Base-by-base conservation (phyloP, 2,888 invertebrate species). In the Melikaiella ostensackeni region DNA sequence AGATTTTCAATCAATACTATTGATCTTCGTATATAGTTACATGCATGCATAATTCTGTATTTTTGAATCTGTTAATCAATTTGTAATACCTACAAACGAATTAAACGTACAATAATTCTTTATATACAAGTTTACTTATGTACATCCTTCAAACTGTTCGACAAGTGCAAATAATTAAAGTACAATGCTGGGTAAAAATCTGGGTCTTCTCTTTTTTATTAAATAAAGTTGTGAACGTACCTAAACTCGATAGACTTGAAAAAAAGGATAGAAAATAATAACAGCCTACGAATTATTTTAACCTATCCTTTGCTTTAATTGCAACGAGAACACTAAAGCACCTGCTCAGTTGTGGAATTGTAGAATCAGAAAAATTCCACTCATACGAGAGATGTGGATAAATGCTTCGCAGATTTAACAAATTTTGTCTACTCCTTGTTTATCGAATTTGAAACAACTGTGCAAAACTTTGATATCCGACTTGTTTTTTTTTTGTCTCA, bases 401-500 rank as follows among this genome's bases (percentile, higher is more conserved):
- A 24, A 57, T 57, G 24, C 24, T 57, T 57, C 57, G 57, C 13
- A 2, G 11, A 57, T 73, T 73, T 73, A n/a, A 64, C 33, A 64
- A 64, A 27, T 74, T 16, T 27, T 2, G 16, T 19, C 27, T 6
- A 16, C n/a, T 16, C 50, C 33, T 66, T 50, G 30, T 30, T 70
- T 50, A 62, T 82, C n/a, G 57, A 63, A 74, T 21, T 38, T 75
- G 55, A 76, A 75, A 75, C 77, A 76, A 57, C 59, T 35, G 38
- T 73, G 55, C 79, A 75, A 63, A 57, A 75, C 46, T 73, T 76
- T 78, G 62, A 59, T 59, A 63, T 74, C 74, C 77, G 79, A 81
- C 77, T 75, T 79, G 46, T 27, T 70, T 42, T 63, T 66, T 21
- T 66, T 46, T n/a, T 19, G 27, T 42, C 16, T 4, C 42, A 42